Percentiles rank a stretch among this genome's conserved stretches.
Evolutionary conservation across 2,888 invertebrate genomes (phyloP).

Genomic region (Oscheius sp.): DNA sequence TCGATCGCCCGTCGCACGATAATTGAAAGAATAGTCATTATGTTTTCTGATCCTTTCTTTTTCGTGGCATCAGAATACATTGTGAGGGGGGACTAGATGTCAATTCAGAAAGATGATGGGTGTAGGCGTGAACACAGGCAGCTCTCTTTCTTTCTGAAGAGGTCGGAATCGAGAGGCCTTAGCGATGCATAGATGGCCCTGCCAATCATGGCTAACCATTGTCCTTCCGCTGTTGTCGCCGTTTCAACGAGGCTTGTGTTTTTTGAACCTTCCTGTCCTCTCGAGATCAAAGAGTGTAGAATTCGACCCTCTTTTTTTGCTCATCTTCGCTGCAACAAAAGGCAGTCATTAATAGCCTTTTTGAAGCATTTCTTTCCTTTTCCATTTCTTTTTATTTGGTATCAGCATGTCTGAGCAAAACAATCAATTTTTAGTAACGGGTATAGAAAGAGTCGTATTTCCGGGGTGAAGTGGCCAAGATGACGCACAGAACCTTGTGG

Average conservation of each 20-base stretch:
- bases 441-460: conserved; percentile 17
- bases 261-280: not conserved
- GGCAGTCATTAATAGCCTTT: no score
- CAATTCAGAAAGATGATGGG: not conserved
- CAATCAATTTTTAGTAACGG: no score
- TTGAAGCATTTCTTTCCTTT: no score
- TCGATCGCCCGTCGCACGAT: conserved; percentile 5
- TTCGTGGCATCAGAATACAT: conserved; percentile 11
- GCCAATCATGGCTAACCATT: conserved; percentile 31
- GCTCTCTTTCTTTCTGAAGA: not conserved
- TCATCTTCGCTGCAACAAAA: not conserved
- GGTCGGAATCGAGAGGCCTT: conserved; percentile 10
- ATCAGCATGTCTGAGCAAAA: no score
- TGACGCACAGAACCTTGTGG: conserved; percentile 1
- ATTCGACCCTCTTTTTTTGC: not conserved
- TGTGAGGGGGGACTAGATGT: not conserved
- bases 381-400: no score
- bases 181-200: conserved; percentile 35
- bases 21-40: conserved; percentile 5
- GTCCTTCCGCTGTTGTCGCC: conserved; percentile 26
- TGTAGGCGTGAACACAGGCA: conserved; percentile 1
- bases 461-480: conserved; percentile 14
- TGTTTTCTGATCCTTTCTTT: conserved; percentile 1
- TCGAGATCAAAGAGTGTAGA: not conserved
- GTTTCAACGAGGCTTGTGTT: not conserved